Base-by-base conservation (phyloP, 2,113 vertebrate species). In the Coptodon rendalli region DNA sequence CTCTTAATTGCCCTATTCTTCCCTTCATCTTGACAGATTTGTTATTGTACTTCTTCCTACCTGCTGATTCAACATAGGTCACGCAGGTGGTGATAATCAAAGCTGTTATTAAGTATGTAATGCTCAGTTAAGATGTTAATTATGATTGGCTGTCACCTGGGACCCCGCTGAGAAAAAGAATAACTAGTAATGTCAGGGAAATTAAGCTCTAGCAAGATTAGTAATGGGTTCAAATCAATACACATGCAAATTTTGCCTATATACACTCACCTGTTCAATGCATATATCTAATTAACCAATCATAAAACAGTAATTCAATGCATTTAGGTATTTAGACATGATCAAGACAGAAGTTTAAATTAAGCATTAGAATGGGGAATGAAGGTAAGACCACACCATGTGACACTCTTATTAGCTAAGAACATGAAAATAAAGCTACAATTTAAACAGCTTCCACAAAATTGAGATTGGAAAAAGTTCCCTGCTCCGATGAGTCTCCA, bases 51-150 rank as follows among this genome's bases (percentile, higher is more conserved):
- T 38, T 31, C 11, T 11, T 31, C 11, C 8, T 31, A 50, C 88
- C 80, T 54, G 89, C 84, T 86, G 84, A 78, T 71, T 86, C 34
- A 38, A 66, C 84, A 81, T 68, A 81, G 79, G 92, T 82, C 87
- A 89, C 56, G 5, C 80, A 91, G 87, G 86, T 92, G 91, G 56
- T 87, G 52, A 80, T 85, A 66, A 89, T 91, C 83, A 87, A 27
- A 56, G n/a, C 59, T 83, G 61, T 16, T 78, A 66, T 85, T 83
- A 81, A 66, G 80, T 57, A 89, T 82, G 82, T 61, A 82, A 54
- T 34, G 16, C 79, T 87, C 82, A 90, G 91, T 92, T 89, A 91
- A 50, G 82, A 66, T 52, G 84, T 84, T 84, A 59, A 79, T 82
- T 87, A 71, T 86, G 71, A 85, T 87, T 80, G 63, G 83, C 81